These are phyloP conservation scores for Brachionus calyciflorus DNA, from an alignment of 1,140 invertebrate species.

Conservation along the genomic window DNA sequence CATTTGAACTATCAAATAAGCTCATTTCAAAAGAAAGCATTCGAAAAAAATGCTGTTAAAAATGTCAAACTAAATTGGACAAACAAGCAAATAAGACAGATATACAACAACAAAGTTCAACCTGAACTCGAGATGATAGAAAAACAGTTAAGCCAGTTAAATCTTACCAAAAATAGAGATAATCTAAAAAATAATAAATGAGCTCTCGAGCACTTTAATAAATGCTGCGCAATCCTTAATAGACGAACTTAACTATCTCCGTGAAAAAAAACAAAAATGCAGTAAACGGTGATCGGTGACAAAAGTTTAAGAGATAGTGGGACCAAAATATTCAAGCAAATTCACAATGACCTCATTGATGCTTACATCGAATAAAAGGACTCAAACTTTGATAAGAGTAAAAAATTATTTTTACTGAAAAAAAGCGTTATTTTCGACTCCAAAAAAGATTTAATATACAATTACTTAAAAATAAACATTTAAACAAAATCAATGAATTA, in stretches of 20 bases:
- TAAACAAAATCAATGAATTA: slow-evolving; percentile 1
- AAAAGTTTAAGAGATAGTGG: slow-evolving; percentile 7
- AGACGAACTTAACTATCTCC: background rate
- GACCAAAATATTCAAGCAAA: too few species aligned
- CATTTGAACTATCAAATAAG: background rate
- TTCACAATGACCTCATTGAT: too few species aligned
- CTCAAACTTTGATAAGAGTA: too few species aligned
- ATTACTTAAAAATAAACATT: background rate
- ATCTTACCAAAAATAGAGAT: background rate
- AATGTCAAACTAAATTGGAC: background rate
- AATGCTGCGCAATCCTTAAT: background rate
- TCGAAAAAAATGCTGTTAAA: background rate
- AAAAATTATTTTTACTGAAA: too few species aligned
- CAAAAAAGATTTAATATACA: too few species aligned
- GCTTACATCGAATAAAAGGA: too few species aligned
- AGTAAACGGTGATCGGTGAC: too few species aligned
- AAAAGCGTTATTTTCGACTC: too few species aligned
- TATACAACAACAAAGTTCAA: background rate
- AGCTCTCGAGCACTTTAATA: background rate
- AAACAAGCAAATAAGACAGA: background rate
- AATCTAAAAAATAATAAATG: background rate
- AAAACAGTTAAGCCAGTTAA: background rate
- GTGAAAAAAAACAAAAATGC: background rate
- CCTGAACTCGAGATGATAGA: background rate
- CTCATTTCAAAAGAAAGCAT: background rate